A percentile compares a stretch with the other conserved stretches of the same genome.
phyloP scores from a whole-genome alignment of 2,113 vertebrate species.

The Pheucticus melanocephalus region DNA sequence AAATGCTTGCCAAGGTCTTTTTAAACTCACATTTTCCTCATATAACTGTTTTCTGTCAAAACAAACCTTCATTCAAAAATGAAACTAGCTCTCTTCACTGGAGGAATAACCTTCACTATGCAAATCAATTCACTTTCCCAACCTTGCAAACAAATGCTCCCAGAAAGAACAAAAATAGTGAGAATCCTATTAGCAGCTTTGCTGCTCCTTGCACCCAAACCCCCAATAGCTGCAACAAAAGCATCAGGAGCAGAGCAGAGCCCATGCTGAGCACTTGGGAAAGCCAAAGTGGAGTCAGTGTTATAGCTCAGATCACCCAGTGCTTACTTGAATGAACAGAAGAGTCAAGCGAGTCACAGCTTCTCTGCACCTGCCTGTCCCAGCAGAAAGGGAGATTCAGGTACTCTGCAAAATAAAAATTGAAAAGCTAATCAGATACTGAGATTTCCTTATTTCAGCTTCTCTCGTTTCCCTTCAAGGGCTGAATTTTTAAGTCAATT shows the following conservation, averaged over 20 bases:
- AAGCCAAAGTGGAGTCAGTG: neutral
- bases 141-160: neutral
- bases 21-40: conserved; percentile 14
- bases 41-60: conserved; percentile 20
- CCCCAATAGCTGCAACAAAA: neutral
- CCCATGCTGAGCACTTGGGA: neutral
- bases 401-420: neutral
- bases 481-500: neutral
- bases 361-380: neutral
- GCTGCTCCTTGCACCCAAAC: neutral
- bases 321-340: neutral
- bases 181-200: neutral
- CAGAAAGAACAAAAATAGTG: neutral
- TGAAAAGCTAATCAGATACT: neutral
- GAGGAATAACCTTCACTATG: conserved; percentile 18
- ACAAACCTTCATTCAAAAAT: conserved; percentile 11
- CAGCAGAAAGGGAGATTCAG: neutral
- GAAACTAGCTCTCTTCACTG: neutral
- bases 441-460: neutral
- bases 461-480: neutral
- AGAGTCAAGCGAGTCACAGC: neutral
- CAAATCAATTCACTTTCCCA: conserved; percentile 13
- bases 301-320: neutral
- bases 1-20: conserved; percentile 8
- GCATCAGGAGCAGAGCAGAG: neutral